Evolutionary conservation across 64 coral and sea anemone species (phyloP), one percentile per base, ranked within the genome.

Genomic region (Stylophora pistillata): DNA sequence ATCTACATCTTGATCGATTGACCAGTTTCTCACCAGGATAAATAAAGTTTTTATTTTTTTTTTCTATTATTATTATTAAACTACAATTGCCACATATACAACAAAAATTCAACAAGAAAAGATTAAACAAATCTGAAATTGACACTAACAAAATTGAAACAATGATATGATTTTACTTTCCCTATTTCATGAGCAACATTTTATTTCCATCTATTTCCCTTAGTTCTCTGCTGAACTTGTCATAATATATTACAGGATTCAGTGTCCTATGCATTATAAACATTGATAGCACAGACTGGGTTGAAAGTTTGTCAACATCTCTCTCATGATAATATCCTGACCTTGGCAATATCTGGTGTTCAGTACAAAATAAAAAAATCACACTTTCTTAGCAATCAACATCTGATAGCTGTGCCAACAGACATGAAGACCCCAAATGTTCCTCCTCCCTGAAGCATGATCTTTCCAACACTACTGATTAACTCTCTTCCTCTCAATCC

Each of bases 381-480:
- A 7, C 26, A 53, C 17, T 65, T 53, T 12, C 12, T 64, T 63
- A 23, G 18, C 7, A 25, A 53, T 89, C 68, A 94, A 87, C 96
- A 98, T 90, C 96, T 91, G 59, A 98, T 98, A 55, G 93, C 96
- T 61, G 96, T 98, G 32, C 96, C 96, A 31, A 98, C 94, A 25
- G 96, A 89, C 96, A 98, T 98, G 73, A 98, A 98, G 60, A 91
- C 88, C 63, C 96, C 96, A 90, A 98, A 98, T 41, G 96, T 98
- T 62, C 96, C 96, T 25, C 96, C 96, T 73, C 96, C 96, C 93
- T 98, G 96, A 73, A 98, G 75, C 96, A 98, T 98, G 65, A 95
- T 92, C 73, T 98, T 98, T 23, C 96, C 96, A 30, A 98, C 85
- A 92, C 93, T 92, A 18, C 73, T 89, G 12, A 95, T 69, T 18